Conservation (phyloP, 2,888 invertebrate genomes). For the Blomia tropicalis region DNA sequence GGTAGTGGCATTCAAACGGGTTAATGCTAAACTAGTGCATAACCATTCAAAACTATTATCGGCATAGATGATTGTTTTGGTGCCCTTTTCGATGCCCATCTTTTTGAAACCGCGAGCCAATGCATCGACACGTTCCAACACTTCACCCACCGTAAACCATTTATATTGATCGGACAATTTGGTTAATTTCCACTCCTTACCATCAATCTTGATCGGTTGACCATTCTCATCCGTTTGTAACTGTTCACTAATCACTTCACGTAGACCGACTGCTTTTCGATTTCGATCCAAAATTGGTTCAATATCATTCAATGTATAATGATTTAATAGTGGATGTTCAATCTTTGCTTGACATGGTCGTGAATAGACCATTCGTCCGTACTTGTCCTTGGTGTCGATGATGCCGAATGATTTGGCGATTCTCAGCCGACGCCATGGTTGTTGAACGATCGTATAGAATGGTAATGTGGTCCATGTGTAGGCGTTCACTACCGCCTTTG, state of each 20-base stretch:
- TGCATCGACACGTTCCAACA: slow-evolving; percentile 19
- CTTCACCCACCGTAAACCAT: slow-evolving; percentile 16
- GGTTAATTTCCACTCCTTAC: slow-evolving; percentile 10
- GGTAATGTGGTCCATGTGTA: slow-evolving; percentile 20
- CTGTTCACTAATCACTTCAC: slow-evolving; percentile 13
- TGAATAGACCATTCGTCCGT: slow-evolving; percentile 18
- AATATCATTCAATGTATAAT: not conserved
- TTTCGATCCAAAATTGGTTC: slow-evolving; percentile 1
- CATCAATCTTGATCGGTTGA: slow-evolving; percentile 17
- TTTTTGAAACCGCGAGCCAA: slow-evolving; percentile 16
- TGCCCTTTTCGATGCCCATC: slow-evolving; percentile 14
- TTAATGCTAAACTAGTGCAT: slow-evolving; percentile 5
- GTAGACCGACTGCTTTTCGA: slow-evolving; percentile 1
- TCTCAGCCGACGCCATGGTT: slow-evolving; percentile 17
- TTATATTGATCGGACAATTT: slow-evolving; percentile 19
- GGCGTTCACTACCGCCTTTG: slow-evolving; percentile 19
- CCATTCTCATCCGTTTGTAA: not conserved
- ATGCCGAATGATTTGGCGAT: slow-evolving; percentile 1
- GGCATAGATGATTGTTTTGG: slow-evolving; percentile 21
- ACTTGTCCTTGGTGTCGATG: not conserved
- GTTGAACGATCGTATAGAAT: slow-evolving; percentile 17
- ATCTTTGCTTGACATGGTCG: not conserved
- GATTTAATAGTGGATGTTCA: not conserved
- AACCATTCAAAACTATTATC: slow-evolving; percentile 21
- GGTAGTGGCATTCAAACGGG: slow-evolving; percentile 5